phyloP scores from a whole-genome alignment of 2,888 invertebrate species.

The Sinohyriopsis cumingii region DNA sequence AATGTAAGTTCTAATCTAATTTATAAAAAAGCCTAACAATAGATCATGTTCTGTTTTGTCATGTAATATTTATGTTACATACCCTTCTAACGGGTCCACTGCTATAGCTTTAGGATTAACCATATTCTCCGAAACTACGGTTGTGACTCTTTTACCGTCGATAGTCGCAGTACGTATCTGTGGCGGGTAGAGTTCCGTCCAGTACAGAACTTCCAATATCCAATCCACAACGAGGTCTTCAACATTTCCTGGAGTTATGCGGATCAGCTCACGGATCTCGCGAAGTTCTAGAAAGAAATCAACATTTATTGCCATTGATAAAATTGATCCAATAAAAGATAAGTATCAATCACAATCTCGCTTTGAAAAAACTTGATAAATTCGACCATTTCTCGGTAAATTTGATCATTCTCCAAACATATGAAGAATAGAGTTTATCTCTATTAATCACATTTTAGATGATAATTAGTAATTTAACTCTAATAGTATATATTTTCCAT shows the following conservation, averaged over 20 bases:
- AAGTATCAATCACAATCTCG: too few relatives aligned
- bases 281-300: constrained; percentile 24
- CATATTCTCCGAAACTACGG: constrained; percentile 17
- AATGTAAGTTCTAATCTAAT: too few relatives aligned
- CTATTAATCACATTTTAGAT: too few relatives aligned
- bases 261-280: constrained; percentile 24
- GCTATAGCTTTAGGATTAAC: constrained; percentile 30
- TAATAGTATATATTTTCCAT: too few relatives aligned
- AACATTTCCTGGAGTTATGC: constrained; percentile 25
- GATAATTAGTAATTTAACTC: too few relatives aligned
- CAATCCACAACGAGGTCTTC: constrained; percentile 40
- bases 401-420: too few relatives aligned
- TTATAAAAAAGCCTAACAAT: too few relatives aligned
- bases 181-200: constrained; percentile 34
- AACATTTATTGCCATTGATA: background rate
- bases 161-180: constrained; percentile 30
- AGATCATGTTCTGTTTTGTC: too few relatives aligned
- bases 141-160: constrained; percentile 30
- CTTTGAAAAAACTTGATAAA: too few relatives aligned
- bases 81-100: constrained; percentile 40
- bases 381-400: too few relatives aligned
- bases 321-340: too few relatives aligned
- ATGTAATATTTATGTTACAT: background rate
- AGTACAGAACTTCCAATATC: constrained; percentile 34
- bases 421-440: too few relatives aligned